phyloP scores from a whole-genome alignment of 2,888 invertebrate species.

The Blastobasis adustella region DNA sequence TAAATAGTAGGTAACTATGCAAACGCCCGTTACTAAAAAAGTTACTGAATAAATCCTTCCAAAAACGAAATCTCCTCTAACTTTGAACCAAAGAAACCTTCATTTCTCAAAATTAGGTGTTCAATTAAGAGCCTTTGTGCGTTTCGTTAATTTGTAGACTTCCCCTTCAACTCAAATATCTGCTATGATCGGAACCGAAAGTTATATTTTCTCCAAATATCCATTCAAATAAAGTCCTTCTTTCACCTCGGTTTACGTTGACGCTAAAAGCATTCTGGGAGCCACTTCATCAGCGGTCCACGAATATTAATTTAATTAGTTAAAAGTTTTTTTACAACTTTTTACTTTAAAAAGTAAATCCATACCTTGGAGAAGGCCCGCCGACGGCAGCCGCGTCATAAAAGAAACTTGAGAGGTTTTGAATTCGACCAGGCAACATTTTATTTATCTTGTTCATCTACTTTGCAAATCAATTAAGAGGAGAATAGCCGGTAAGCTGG shows the following conservation, averaged over 20 bases:
- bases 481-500: conserved; percentile 14
- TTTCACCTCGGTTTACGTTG: conserved; percentile 32
- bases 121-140: conserved; percentile 32
- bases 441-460: conserved; percentile 22
- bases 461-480: conserved; percentile 37
- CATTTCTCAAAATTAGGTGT: conserved; percentile 24
- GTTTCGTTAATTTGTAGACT: conserved; percentile 36
- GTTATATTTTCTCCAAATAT: conserved; percentile 47
- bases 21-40: too few species aligned
- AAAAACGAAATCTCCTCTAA: too few species aligned
- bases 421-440: conserved; percentile 30
- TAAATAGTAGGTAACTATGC: too few species aligned
- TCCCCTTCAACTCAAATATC: conserved; percentile 47
- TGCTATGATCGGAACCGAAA: conserved; percentile 40
- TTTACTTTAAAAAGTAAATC: conserved; percentile 41
- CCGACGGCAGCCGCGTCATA: conserved; percentile 20
- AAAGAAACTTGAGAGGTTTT: conserved; percentile 34
- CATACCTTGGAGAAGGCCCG: conserved; percentile 30
- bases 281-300: conserved; percentile 61
- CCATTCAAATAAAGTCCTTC: conserved; percentile 43
- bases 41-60: too few species aligned
- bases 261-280: conserved; percentile 59
- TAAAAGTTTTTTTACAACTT: conserved; percentile 60
- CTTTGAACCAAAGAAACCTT: conserved; percentile 4
- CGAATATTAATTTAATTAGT: conserved; percentile 66